Evolutionary conservation across 2,888 invertebrate genomes (phyloP), one percentile per base, ranked within the genome.

Genomic region (Amblyjoppa proteus): DNA sequence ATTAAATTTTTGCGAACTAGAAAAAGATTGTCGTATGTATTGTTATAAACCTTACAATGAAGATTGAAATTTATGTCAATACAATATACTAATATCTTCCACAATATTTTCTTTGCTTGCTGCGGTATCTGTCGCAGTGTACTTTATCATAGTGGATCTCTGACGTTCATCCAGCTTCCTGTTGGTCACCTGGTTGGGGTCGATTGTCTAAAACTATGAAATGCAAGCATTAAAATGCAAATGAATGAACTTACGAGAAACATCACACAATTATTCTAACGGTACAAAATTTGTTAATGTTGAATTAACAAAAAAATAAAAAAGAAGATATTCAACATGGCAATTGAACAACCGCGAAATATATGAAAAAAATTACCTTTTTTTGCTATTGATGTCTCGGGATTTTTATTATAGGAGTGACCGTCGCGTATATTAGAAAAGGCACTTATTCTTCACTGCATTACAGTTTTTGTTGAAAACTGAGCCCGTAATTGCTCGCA

Each of bases 91-190:
- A 90, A 97, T 97, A 31, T 97, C 95, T 73, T 96, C 95, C 92
- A 96, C 95, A 78, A 99, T 99, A 94, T 98, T 98, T 0, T 94
- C 87, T 92, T 98, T 97, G 28, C 99, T 95, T 16, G 95, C 95
- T 9, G 96, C 95, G 0, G 99, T 97, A 0, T 96, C 95, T 0
- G 98, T 97, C 0, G 99, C 99, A 0, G 99, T 97, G 56, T 96
- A 95, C 92, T 95, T 96, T 76, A 99, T 98, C 98, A 99, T 98
- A 0, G 95, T 96, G 0, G 97, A 95, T 0, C 99, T 97, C 94
- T 99, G 20, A 20, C 20, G 20, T 20, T 20, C 20, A 20, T 20
- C 20, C 20, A 20, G 20, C 20, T 20, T 20, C 99, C 96, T 96
- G 78, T 97, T 96, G 0, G 89, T 94, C 94, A 97, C 95, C 93